Conservation (phyloP, 2,797 vertebrate species). For the Dermochelys coriacea region DNA sequence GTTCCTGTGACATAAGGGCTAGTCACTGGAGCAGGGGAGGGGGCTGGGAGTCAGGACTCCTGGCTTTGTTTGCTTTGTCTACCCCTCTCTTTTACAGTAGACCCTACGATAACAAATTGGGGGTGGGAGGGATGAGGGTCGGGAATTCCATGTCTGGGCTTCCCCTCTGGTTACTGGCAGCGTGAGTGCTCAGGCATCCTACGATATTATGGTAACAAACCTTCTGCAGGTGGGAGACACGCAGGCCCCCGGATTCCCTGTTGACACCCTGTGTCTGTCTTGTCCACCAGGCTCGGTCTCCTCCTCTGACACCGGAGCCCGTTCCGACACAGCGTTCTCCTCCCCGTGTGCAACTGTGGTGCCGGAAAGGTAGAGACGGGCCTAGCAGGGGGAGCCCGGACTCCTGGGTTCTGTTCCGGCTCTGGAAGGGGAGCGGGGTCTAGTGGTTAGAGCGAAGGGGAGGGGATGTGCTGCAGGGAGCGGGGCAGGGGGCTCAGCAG, state of each 20-base stretch:
- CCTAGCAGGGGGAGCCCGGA: neutral
- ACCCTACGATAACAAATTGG: neutral
- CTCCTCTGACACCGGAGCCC: neutral
- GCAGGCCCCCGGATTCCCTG: neutral
- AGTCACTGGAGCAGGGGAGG: neutral
- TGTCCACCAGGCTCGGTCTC: conserved; percentile 7
- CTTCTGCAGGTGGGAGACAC: neutral
- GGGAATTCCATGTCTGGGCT: too few species aligned
- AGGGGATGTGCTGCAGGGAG: neutral
- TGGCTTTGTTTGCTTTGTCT: neutral
- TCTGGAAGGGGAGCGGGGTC: neutral
- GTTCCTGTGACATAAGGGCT: neutral
- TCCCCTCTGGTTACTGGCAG: too few species aligned
- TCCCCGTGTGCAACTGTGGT: conserved; percentile 54
- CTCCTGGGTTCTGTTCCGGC: neutral
- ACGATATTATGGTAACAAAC: neutral
- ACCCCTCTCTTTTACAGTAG: neutral
- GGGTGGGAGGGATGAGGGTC: too few species aligned
- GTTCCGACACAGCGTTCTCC: neutral
- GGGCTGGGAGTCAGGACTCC: neutral
- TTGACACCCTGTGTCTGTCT: neutral
- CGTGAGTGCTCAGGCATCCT: neutral
- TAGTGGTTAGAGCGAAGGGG: neutral
- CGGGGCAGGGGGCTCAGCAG: too few species aligned
- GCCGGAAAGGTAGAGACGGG: conserved; percentile 74